Base-by-base conservation (phyloP, 2,113 vertebrate species). In the Ceratotherium simum region DNA sequence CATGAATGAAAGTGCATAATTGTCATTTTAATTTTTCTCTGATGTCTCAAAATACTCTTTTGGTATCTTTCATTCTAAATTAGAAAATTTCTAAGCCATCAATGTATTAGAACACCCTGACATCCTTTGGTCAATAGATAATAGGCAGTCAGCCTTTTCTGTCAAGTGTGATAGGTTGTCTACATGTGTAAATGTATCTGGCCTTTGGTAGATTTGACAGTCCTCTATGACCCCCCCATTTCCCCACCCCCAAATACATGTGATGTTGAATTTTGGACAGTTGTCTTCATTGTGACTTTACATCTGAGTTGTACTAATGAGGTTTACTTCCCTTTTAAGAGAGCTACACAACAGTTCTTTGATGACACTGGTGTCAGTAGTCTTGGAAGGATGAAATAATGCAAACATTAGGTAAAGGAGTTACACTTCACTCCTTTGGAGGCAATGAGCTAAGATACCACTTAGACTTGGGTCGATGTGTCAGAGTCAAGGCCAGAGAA, bases 21-120 rank as follows among this genome's bases (percentile, higher is more conserved):
- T 80, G 11, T 94, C 33, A 20, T 70, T 83, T 97, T 70, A 65
- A 93, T 91, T 83, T 92, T 93, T 62, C 29, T 75, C 18, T 82
- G 39, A 62, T 91, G 29, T 93, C 33, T 92, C 39, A 23, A 48
- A 87, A 80, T 80, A 17, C 9, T 46, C 64, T 81, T 81, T 76
- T 73, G 70, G 9, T 81, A 51, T 67, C 39, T 78, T 89, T 87
- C 12, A 80, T 89, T 51, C 67, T 70, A 87, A 33, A 81, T 93
- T 46, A 97, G 33, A 60, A 79, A 56, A 90, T 85, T 93, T 91
- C 1, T 87, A 89, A 91, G 58, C n/a, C 46, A 39, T 80, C 62
- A 78, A 0, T 80, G 67, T 93, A 33, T 87, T 80, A 78, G 69
- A 58, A 65, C 36, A 29, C 51, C 21, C 16, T 92, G 33, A 97